Conservation (phyloP, 2,113 vertebrate species). For the Sceloporus undulatus region DNA sequence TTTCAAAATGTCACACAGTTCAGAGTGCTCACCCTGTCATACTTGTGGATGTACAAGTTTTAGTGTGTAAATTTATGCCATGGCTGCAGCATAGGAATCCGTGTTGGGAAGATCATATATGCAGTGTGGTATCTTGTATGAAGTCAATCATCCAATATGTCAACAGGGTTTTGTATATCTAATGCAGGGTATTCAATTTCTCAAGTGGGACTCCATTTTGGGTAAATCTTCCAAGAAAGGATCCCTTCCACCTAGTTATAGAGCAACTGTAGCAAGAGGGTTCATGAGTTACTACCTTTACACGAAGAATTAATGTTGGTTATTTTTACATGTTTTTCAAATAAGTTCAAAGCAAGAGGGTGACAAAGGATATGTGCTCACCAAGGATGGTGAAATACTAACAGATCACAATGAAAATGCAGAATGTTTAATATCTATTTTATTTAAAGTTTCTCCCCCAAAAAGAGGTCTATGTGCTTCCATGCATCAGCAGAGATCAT, state of each 20-base stretch:
- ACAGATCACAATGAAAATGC: no score
- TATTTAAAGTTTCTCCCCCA: no score
- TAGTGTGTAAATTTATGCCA: not conserved
- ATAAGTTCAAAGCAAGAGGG: no score
- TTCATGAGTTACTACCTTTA: not conserved
- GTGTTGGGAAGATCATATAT: not conserved
- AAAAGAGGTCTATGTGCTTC: no score
- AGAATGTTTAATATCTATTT: no score
- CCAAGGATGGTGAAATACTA: no score
- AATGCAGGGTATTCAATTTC: not conserved
- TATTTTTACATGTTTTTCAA: not conserved
- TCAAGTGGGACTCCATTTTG: not conserved
- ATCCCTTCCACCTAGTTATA: not conserved
- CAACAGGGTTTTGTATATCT: not conserved
- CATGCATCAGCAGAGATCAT: no score
- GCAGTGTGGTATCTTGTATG: not conserved
- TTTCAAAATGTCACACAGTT: not conserved
- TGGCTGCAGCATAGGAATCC: not conserved
- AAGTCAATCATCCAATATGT: not conserved
- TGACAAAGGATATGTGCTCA: no score
- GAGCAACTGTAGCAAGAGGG: not conserved
- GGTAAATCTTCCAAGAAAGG: not conserved
- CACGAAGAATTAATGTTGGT: not conserved
- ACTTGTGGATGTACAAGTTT: not conserved
- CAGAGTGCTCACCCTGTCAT: not conserved